Conservation (phyloP, 2,113 vertebrate genomes). For the Apaloderma vittatum region DNA sequence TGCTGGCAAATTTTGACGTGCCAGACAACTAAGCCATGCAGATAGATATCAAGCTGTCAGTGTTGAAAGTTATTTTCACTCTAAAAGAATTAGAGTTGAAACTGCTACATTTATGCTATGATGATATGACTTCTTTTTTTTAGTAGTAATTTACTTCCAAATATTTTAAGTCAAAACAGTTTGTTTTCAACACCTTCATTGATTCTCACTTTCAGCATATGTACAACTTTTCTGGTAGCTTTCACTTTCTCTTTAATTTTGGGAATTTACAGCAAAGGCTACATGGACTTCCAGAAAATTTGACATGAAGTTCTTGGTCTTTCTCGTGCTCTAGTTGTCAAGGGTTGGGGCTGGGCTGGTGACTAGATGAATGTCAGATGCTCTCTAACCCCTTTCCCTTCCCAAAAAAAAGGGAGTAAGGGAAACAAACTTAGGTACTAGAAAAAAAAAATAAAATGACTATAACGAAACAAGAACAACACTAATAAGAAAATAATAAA, state of each 20-base stretch:
- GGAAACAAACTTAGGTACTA: too few species aligned
- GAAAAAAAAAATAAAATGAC: too few species aligned
- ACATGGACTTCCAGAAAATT: background rate
- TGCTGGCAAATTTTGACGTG: slow-evolving; percentile 1
- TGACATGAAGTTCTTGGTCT: background rate
- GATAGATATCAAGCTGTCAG: slow-evolving; percentile 15
- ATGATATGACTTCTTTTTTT: background rate
- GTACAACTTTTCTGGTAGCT: background rate
- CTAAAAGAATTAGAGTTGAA: background rate
- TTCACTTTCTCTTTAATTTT: slow-evolving; percentile 17
- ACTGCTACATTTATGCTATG: background rate
- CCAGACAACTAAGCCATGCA: background rate
- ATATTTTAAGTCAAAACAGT: background rate
- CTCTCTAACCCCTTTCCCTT: too few species aligned
- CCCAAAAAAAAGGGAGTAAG: too few species aligned
- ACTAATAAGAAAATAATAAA: too few species aligned
- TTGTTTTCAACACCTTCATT: background rate
- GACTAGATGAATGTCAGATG: too few species aligned
- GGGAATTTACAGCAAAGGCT: background rate
- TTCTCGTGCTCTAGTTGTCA: background rate
- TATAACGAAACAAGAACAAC: too few species aligned
- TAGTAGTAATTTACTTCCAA: background rate
- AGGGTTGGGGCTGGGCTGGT: too few species aligned
- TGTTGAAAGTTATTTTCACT: background rate
- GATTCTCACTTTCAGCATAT: background rate